phyloP scores from a whole-genome alignment of 1,140 invertebrate genomes.

The Trichonephila clavata region DNA sequence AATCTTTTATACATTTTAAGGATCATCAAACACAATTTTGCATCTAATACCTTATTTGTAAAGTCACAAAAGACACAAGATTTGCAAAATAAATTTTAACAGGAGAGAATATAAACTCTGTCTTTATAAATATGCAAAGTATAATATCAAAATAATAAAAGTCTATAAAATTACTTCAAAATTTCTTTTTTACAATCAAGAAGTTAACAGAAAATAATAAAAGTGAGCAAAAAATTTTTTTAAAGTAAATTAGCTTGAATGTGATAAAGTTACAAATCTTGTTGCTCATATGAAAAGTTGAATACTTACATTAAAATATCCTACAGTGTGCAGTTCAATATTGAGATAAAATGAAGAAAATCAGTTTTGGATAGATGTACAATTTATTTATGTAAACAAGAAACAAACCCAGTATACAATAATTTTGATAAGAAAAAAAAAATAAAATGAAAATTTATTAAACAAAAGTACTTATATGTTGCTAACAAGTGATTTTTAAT shows the following conservation, averaged over 20 bases:
- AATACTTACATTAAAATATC: constrained; percentile 73
- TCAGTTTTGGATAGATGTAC: constrained; percentile 45
- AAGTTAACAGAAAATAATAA: neutral
- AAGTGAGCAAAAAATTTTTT: constrained; percentile 10
- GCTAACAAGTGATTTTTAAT: neutral
- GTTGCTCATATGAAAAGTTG: constrained; percentile 67
- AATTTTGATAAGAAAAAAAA: neutral
- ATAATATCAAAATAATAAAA: too few species aligned
- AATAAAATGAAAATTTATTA: neutral
- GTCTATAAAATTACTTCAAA: too few species aligned
- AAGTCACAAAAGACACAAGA: too few species aligned
- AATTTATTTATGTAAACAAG: constrained; percentile 41
- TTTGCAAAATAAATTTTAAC: too few species aligned
- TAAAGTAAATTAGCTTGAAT: neutral
- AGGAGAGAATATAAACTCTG: too few species aligned
- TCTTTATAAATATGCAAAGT: too few species aligned
- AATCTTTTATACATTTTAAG: too few species aligned
- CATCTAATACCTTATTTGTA: too few species aligned
- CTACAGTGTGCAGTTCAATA: constrained; percentile 62
- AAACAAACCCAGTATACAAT: constrained; percentile 44
- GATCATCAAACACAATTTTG: too few species aligned
- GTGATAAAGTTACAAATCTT: constrained; percentile 41
- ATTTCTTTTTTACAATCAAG: too few species aligned
- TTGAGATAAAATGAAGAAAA: constrained; percentile 73
- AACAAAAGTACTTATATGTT: neutral